Conservation (phyloP, 2,888 invertebrate species). For the Heliconius ismenius region DNA sequence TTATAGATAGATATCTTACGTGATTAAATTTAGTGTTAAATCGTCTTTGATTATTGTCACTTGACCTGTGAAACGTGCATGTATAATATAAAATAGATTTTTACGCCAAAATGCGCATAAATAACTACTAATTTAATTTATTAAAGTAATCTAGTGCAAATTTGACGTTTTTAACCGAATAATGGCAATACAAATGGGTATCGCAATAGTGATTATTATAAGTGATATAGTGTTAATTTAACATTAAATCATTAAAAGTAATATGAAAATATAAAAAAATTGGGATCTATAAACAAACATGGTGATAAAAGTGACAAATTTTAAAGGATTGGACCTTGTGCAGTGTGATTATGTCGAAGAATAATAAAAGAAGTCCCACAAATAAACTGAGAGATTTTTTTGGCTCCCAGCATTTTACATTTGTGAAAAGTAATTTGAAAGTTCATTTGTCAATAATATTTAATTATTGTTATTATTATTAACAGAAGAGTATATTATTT, state of each 20-base stretch:
- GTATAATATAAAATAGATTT: too few relatives aligned
- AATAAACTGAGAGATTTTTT: constrained; percentile 60
- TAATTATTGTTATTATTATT: too few relatives aligned
- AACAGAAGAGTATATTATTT: neutral
- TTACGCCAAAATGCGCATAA: neutral
- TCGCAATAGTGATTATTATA: neutral
- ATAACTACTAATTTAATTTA: neutral
- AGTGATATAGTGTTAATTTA: neutral
- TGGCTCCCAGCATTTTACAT: constrained; percentile 59
- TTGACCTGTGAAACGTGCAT: neutral
- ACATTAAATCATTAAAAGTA: neutral
- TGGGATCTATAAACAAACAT: constrained; percentile 10
- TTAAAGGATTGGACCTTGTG: constrained; percentile 16
- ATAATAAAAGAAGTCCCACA: constrained; percentile 59
- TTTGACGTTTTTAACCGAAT: neutral
- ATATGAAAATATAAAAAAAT: neutral
- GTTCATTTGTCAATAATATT: neutral
- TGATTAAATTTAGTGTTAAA: constrained; percentile 35
- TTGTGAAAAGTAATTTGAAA: constrained; percentile 50
- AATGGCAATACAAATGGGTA: neutral
- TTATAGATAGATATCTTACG: constrained; percentile 37
- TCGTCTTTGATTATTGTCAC: constrained; percentile 13
- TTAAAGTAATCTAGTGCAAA: too few relatives aligned
- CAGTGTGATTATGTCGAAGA: constrained; percentile 43
- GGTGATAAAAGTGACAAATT: constrained; percentile 23